These are phyloP conservation scores for Manis crassicaudata DNA, from an alignment of 2,797 vertebrate species.

Conservation along the genomic window DNA sequence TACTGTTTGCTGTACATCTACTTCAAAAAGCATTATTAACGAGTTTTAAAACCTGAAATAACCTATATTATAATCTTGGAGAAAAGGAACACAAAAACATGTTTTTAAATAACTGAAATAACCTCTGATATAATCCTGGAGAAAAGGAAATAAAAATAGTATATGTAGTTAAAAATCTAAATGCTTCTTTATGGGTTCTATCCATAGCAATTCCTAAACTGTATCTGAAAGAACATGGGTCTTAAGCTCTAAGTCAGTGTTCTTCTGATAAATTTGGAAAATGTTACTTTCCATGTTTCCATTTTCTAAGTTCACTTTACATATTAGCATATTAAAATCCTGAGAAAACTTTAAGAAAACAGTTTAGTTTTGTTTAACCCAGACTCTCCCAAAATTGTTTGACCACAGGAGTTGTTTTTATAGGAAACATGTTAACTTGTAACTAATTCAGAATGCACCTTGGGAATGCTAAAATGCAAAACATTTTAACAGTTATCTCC, in stretches of 20 bases:
- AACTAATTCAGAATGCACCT: background rate
- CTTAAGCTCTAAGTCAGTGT: background rate
- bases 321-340: background rate
- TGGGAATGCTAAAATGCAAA: slow-evolving; percentile 40
- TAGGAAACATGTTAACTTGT: background rate
- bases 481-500: background rate
- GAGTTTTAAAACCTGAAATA: slow-evolving; percentile 24
- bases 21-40: slow-evolving; percentile 39
- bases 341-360: background rate
- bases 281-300: background rate
- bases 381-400: background rate
- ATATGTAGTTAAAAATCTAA: background rate
- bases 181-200: background rate
- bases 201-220: background rate
- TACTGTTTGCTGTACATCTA: background rate
- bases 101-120: slow-evolving; percentile 28
- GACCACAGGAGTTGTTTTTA: background rate
- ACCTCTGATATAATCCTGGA: background rate
- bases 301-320: background rate
- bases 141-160: background rate
- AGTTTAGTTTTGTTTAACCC: background rate
- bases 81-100: background rate
- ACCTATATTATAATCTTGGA: background rate
- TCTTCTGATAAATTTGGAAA: slow-evolving; percentile 8
- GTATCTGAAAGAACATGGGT: background rate